phyloP scores from a whole-genome alignment of 2,113 vertebrate genomes.

The Uria aalge region DNA sequence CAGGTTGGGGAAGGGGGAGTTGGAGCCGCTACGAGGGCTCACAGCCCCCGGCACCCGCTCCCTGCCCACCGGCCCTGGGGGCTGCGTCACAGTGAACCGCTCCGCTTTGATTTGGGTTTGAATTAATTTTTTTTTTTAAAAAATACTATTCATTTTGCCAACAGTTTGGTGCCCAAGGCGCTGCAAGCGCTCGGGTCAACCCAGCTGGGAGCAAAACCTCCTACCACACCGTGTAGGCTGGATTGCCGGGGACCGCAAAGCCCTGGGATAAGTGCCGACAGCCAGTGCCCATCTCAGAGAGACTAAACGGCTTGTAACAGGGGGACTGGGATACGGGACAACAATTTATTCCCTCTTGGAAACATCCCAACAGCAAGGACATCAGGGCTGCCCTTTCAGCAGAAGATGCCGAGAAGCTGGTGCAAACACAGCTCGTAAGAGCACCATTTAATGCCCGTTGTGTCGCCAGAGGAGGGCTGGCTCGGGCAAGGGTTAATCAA shows the following conservation, averaged over 20 bases:
- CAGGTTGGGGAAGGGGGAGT: neutral
- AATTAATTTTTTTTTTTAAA: no score
- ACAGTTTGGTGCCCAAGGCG: neutral
- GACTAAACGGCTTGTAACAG: neutral
- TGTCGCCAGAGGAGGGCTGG: neutral
- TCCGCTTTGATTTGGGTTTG: neutral
- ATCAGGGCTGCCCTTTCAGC: neutral
- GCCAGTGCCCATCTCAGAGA: neutral
- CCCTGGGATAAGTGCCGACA: neutral
- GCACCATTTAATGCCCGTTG: neutral
- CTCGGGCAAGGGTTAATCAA: neutral
- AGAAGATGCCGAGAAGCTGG: neutral
- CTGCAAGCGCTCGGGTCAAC: neutral
- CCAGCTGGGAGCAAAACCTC: neutral
- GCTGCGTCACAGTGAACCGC: accelerated
- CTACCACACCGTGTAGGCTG: accelerated
- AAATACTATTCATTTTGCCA: neutral
- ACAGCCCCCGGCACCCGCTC: neutral
- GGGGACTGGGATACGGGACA: neutral
- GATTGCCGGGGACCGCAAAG: neutral
- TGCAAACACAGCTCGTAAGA: neutral
- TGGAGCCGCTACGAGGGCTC: neutral
- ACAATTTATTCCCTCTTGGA: neutral
- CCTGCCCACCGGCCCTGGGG: neutral
- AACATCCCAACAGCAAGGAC: neutral